A percentile compares a stretch with the other conserved stretches of the same genome.
These are phyloP conservation scores for Eurosta solidaginis DNA, from an alignment of 1,140 invertebrate species.

Conservation along the genomic window DNA sequence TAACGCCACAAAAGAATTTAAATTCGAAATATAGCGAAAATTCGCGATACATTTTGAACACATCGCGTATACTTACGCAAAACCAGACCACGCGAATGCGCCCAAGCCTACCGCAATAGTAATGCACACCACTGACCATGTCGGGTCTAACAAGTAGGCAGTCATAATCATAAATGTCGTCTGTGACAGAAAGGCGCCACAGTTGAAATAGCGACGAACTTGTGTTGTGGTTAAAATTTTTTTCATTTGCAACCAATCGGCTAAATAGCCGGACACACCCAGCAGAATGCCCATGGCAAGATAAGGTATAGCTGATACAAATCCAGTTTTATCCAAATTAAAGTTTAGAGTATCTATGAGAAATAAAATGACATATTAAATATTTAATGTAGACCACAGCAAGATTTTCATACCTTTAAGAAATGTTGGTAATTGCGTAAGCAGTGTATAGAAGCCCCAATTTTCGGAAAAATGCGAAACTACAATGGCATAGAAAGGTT, in stretches of 20 bases:
- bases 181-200: slow-evolving; percentile 77
- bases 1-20: too few species aligned
- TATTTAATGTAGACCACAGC: background rate
- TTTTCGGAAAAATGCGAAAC: slow-evolving; percentile 92
- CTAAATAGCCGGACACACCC: slow-evolving; percentile 77
- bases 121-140: slow-evolving; percentile 73
- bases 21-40: too few species aligned
- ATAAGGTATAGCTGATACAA: slow-evolving; percentile 83
- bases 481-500: slow-evolving; percentile 88
- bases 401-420: slow-evolving; percentile 71
- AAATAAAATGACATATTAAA: slow-evolving; percentile 25
- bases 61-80: slow-evolving; percentile 67
- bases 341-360: slow-evolving; percentile 73
- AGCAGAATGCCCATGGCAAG: slow-evolving; percentile 81
- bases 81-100: slow-evolving; percentile 87
- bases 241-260: slow-evolving; percentile 73
- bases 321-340: slow-evolving; percentile 76
- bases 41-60: background rate
- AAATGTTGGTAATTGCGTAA: slow-evolving; percentile 89
- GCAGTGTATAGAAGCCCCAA: slow-evolving; percentile 93
- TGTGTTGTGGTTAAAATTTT: slow-evolving; percentile 73
- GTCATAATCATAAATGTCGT: slow-evolving; percentile 83
- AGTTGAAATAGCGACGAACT: slow-evolving; percentile 76
- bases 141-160: slow-evolving; percentile 69
- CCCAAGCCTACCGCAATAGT: slow-evolving; percentile 85